These are phyloP conservation scores for Rissa tridactyla DNA, from an alignment of 2,113 vertebrate genomes.

Conservation along the genomic window DNA sequence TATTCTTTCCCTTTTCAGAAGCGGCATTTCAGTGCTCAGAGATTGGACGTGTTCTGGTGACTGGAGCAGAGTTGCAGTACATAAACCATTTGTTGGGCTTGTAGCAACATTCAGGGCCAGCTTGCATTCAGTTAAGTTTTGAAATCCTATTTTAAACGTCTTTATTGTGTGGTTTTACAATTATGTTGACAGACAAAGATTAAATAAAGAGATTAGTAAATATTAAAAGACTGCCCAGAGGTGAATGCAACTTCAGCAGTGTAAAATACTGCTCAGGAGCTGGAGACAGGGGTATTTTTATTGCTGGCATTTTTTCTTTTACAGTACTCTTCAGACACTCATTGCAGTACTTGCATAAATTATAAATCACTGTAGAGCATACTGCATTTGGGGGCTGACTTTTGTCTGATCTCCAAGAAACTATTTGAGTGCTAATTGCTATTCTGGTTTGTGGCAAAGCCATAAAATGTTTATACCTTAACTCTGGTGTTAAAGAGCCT, in stretches of 20 bases:
- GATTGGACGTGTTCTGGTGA: not conserved
- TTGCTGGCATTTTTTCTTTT: not conserved
- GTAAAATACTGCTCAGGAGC: not conserved
- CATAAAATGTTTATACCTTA: not conserved
- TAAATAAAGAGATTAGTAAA: not conserved
- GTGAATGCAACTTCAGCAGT: not conserved
- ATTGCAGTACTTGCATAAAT: not conserved
- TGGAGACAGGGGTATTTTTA: not conserved
- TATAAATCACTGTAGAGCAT: not conserved
- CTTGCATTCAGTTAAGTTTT: not conserved
- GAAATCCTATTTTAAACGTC: not conserved
- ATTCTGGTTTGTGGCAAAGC: not conserved
- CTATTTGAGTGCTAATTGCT: not conserved
- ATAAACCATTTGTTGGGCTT: not conserved
- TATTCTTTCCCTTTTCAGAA: conserved; percentile 41
- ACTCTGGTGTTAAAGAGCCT: not conserved
- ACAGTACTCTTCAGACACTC: not conserved
- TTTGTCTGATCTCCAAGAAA: not conserved
- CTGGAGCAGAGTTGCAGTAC: not conserved
- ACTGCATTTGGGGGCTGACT: not conserved
- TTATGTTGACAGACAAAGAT: not conserved
- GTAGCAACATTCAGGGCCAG: not conserved
- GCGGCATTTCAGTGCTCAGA: not conserved
- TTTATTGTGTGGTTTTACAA: not conserved
- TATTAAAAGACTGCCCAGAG: not conserved